phyloP scores from a whole-genome alignment of 2,113 vertebrate genomes.

The Scortum barcoo region DNA sequence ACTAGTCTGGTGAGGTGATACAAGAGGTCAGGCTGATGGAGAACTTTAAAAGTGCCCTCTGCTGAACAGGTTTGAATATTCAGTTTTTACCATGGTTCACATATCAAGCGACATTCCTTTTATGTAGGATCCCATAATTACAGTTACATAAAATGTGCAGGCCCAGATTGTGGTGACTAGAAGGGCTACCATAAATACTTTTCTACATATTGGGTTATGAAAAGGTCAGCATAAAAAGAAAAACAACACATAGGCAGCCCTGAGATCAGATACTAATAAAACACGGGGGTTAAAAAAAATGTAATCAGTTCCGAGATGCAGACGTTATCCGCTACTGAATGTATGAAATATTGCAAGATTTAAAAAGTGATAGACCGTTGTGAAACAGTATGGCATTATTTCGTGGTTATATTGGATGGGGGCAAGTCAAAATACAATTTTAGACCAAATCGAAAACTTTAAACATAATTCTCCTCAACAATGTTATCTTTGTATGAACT shows the following conservation, averaged over 20 bases:
- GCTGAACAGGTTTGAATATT: background rate
- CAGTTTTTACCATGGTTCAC: too few species aligned
- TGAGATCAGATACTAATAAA: background rate
- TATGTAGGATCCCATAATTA: background rate
- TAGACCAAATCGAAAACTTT: background rate
- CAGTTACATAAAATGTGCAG: background rate
- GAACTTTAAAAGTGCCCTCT: background rate
- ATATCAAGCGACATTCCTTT: background rate
- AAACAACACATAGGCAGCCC: background rate
- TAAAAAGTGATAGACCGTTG: background rate
- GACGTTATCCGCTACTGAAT: background rate
- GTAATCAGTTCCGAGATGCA: background rate
- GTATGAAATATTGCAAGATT: background rate
- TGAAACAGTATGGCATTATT: background rate
- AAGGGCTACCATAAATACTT: background rate
- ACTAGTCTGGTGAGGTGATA: background rate
- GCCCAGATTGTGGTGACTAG: too few species aligned
- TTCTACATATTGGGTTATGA: too few species aligned
- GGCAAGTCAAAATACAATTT: background rate
- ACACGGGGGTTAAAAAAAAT: background rate
- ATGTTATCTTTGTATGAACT: background rate
- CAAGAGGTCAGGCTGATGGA: background rate
- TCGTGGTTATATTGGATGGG: background rate
- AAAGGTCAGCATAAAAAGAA: too few species aligned
- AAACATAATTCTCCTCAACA: background rate